Percentiles rank a stretch among this genome's conserved stretches.
These are phyloP conservation scores for Sycophila sp. DNA, from an alignment of 1,140 invertebrate genomes.

Conservation along the genomic window DNA sequence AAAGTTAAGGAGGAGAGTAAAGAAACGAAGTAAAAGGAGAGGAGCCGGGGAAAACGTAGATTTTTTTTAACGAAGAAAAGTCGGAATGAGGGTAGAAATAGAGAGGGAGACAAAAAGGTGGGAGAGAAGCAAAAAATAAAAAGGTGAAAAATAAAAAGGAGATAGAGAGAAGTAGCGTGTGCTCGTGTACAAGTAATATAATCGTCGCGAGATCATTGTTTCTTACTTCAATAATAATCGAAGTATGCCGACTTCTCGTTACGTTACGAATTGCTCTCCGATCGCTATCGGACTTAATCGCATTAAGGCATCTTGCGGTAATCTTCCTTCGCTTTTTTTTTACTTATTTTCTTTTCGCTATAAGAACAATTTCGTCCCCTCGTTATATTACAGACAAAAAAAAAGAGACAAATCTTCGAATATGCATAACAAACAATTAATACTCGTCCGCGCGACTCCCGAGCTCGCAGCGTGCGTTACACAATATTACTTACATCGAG, in stretches of 20 bases:
- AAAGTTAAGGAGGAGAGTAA: neutral
- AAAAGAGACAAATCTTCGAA: neutral
- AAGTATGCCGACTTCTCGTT: neutral
- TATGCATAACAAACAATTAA: slow-evolving; percentile 13
- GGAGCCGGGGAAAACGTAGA: neutral
- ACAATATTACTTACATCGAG: neutral
- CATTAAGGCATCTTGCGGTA: neutral
- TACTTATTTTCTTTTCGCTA: slow-evolving; percentile 2
- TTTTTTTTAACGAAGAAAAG: too few relatives aligned
- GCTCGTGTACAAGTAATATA: slow-evolving; percentile 20
- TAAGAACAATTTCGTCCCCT: too few relatives aligned
- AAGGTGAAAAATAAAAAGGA: neutral
- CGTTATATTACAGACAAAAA: slow-evolving; percentile 22
- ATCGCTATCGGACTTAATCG: neutral
- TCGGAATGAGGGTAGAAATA: too few relatives aligned
- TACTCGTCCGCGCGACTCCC: slow-evolving; percentile 8
- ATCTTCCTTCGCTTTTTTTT: neutral
- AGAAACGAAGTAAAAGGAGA: neutral
- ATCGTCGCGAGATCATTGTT: slow-evolving; percentile 38
- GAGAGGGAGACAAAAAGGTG: neutral
- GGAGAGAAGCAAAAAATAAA: too few relatives aligned
- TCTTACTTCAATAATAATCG: slow-evolving; percentile 8
- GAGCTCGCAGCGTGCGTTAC: neutral
- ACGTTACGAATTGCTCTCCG: slow-evolving; percentile 9
- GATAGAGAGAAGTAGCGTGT: slow-evolving; percentile 21